phyloP scores from a whole-genome alignment of 1,140 invertebrate species.

The Magallana ariakensis region DNA sequence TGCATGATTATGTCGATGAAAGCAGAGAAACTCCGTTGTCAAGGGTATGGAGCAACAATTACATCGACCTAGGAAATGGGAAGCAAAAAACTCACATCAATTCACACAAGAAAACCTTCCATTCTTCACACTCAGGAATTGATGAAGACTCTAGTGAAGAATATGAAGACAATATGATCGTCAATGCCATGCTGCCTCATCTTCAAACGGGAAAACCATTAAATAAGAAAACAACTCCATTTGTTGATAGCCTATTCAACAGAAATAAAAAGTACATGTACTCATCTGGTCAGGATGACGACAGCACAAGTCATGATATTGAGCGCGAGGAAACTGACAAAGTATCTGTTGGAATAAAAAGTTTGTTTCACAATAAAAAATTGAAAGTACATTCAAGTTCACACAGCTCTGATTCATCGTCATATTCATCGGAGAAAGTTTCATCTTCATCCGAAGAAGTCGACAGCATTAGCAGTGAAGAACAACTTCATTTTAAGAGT shows the following conservation, averaged over 20 bases:
- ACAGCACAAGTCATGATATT: not conserved
- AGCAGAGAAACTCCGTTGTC: not conserved
- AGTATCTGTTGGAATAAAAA: not conserved
- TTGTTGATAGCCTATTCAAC: not conserved
- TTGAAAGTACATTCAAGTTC: not conserved
- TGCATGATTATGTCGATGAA: conserved; percentile 1
- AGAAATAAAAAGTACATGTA: not conserved
- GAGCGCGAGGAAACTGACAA: not conserved
- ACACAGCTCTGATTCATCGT: too few species aligned
- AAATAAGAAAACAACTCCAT: not conserved
- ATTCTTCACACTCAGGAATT: not conserved
- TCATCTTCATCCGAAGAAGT: too few species aligned
- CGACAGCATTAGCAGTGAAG: too few species aligned
- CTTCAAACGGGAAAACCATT: not conserved
- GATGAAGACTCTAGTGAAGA: not conserved
- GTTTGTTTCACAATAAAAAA: not conserved
- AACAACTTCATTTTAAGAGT: too few species aligned
- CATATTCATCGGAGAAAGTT: too few species aligned
- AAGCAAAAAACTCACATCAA: too few species aligned
- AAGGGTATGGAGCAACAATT: not conserved
- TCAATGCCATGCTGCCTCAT: not conserved
- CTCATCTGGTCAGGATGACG: not conserved
- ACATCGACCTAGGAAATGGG: not conserved
- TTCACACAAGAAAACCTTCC: too few species aligned
- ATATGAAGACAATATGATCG: not conserved